These are phyloP conservation scores for Trissolcus basalis DNA, from an alignment of 1,140 invertebrate genomes.

Conservation along the genomic window DNA sequence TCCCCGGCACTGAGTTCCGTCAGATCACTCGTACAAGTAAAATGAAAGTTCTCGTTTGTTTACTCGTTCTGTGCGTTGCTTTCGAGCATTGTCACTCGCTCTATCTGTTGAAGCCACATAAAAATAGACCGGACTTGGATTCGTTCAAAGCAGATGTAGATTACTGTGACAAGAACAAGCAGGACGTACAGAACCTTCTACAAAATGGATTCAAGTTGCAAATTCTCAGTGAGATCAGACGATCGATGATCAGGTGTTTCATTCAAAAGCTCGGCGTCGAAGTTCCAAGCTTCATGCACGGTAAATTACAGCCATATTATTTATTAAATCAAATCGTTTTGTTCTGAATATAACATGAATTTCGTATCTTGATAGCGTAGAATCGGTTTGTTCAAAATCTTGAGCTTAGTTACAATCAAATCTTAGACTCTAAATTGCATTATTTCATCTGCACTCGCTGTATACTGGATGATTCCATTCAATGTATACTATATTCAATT, in stretches of 20 bases:
- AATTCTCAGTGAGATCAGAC: constrained; percentile 9
- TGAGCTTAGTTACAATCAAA: too few species aligned
- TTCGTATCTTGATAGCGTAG: too few species aligned
- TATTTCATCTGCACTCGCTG: too few species aligned
- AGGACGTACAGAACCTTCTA: constrained; percentile 27
- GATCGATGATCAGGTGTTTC: constrained; percentile 34
- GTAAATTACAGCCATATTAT: constrained; percentile 18
- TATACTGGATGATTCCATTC: too few species aligned
- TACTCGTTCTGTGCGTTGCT: constrained; percentile 31
- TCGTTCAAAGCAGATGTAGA: constrained; percentile 6
- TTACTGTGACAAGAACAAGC: constrained; percentile 36
- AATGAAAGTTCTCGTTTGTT: constrained; percentile 28
- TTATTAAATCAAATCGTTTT: background rate
- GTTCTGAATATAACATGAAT: too few species aligned
- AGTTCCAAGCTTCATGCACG: background rate
- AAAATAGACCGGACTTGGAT: constrained; percentile 8
- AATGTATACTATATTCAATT: too few species aligned
- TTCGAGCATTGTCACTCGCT: constrained; percentile 29
- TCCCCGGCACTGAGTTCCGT: constrained; percentile 12
- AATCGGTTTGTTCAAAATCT: too few species aligned
- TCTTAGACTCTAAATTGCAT: too few species aligned
- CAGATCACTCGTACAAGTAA: constrained; percentile 9
- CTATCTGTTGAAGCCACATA: constrained; percentile 8
- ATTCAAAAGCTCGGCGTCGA: constrained; percentile 23
- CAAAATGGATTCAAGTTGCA: constrained; percentile 27